phyloP scores from a whole-genome alignment of 2,888 invertebrate species.

The Dynastes grantii region DNA sequence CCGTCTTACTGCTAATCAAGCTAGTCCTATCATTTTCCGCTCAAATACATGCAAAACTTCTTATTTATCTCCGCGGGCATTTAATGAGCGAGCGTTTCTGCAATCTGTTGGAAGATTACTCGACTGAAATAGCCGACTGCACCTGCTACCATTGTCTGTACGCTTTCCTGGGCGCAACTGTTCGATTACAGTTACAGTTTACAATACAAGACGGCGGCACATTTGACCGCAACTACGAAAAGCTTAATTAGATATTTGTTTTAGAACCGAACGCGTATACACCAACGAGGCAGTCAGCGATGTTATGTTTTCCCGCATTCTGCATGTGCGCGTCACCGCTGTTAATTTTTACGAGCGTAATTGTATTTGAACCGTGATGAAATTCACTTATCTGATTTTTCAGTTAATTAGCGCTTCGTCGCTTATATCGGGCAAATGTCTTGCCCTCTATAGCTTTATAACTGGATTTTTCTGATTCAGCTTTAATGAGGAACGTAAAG shows the following conservation, averaged over 20 bases:
- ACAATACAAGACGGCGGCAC: conserved; percentile 46
- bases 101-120: conserved; percentile 48
- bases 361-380: conserved; percentile 18
- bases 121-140: conserved; percentile 46
- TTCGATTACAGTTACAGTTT: conserved; percentile 43
- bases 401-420: conserved; percentile 22
- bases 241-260: conserved; percentile 45
- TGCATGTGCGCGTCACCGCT: conserved; percentile 38
- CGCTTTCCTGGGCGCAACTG: conserved; percentile 36
- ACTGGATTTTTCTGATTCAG: conserved; percentile 8
- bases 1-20: conserved; percentile 33
- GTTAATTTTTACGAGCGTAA: conserved; percentile 38
- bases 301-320: conserved; percentile 17
- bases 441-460: conserved; percentile 15
- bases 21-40: conserved; percentile 22
- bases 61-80: conserved; percentile 45
- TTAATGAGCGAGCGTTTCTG: conserved; percentile 47
- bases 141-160: conserved; percentile 46
- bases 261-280: conserved; percentile 13
- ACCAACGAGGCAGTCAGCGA: neutral
- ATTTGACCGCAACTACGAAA: conserved; percentile 47
- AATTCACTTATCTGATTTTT: conserved; percentile 42
- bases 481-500: neutral
- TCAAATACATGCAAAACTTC: conserved; percentile 40
- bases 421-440: neutral